A percentile compares a stretch with the other conserved stretches of the same genome.
These are phyloP conservation scores for Brevimyrus niger DNA, from an alignment of 2,113 vertebrate genomes.

Conservation along the genomic window DNA sequence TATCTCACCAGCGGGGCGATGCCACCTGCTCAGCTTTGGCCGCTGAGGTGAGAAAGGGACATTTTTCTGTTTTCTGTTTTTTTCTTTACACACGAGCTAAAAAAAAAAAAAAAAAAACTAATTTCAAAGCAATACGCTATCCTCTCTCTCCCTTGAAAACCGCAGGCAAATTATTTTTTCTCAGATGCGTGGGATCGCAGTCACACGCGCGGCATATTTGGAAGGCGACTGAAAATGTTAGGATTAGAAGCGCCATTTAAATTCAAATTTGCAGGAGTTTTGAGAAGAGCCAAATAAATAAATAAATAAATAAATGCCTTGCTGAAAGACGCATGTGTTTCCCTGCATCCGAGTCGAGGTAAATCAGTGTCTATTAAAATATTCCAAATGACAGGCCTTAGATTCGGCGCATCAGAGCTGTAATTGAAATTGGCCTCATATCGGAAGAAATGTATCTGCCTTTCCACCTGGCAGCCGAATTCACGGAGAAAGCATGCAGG, in stretches of 20 bases:
- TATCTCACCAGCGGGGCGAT: background rate
- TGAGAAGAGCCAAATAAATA: background rate
- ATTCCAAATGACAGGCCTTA: background rate
- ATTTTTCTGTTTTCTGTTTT: background rate
- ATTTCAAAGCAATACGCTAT: background rate
- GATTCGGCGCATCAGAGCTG: background rate
- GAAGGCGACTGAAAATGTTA: background rate
- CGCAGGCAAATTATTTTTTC: background rate
- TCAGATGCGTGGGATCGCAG: background rate
- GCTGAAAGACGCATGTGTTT: background rate
- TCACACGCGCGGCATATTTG: background rate
- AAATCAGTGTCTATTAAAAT: background rate
- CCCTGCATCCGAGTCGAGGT: background rate
- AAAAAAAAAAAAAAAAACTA: background rate
- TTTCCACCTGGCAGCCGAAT: background rate
- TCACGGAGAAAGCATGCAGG: background rate
- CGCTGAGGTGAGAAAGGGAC: background rate
- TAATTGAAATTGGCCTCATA: background rate
- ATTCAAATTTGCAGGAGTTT: slow-evolving; percentile 1
- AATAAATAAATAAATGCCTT: background rate
- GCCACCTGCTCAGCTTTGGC: background rate
- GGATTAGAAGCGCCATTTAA: background rate
- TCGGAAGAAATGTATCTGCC: background rate
- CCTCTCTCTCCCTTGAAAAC: background rate
- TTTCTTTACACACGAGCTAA: background rate